Conservation (phyloP, 2,797 vertebrate species). For the Enteromius argenteus region DNA sequence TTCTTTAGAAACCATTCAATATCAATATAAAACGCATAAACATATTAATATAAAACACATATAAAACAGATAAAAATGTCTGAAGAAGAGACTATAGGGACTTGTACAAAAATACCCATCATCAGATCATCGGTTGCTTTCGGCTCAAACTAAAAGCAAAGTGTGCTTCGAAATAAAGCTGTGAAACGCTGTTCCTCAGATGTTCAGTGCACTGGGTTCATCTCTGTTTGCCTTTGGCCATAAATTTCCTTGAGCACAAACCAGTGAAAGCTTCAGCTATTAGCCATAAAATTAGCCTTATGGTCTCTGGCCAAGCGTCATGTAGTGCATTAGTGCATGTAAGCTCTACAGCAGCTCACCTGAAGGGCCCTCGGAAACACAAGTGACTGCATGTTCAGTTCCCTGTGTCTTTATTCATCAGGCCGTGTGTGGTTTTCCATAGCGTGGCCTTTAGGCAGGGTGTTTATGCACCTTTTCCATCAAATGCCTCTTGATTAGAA, state of each 20-base stretch:
- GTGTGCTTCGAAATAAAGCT: constrained; percentile 61
- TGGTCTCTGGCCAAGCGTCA: constrained; percentile 22
- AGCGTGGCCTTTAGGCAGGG: constrained; percentile 73
- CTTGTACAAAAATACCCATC: neutral
- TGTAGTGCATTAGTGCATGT: constrained; percentile 44
- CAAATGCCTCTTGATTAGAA: constrained; percentile 54
- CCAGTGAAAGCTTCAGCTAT: constrained; percentile 38
- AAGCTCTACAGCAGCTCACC: constrained; percentile 21
- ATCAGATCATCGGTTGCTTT: neutral
- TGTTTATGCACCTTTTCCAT: constrained; percentile 79
- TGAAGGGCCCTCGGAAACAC: constrained; percentile 39
- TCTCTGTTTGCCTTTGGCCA: constrained; percentile 44
- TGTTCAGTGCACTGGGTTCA: constrained; percentile 32
- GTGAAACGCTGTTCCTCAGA: constrained; percentile 30
- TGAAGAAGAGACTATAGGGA: neutral
- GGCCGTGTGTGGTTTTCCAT: constrained; percentile 44
- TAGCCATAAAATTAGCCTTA: constrained; percentile 41
- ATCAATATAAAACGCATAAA: neutral
- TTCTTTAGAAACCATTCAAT: neutral
- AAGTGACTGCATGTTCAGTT: constrained; percentile 44
- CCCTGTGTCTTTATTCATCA: constrained; percentile 43
- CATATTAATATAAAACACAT: no score
- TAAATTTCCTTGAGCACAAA: constrained; percentile 39
- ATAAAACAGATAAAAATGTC: neutral
- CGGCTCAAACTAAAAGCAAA: constrained; percentile 51